Evolutionary conservation across 2,797 vertebrate species (phyloP).

Genomic region (Valencia hispanica): DNA sequence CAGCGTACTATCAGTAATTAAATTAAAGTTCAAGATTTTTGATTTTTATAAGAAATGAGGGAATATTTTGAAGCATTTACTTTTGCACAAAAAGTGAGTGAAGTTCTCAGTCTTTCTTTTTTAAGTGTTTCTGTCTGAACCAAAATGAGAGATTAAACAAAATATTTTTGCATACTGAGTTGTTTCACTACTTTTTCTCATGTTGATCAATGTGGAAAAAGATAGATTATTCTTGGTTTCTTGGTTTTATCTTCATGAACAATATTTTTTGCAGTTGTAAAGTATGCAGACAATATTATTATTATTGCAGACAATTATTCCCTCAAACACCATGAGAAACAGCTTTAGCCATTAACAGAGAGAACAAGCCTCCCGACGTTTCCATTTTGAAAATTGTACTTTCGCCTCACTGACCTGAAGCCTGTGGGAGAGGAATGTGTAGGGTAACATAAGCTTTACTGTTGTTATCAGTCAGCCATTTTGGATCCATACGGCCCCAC

Average conservation of each 20-base stretch:
- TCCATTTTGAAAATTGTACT: conserved; percentile 62
- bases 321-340: conserved; percentile 44
- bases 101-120: too few species aligned
- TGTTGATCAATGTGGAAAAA: background rate
- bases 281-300: background rate
- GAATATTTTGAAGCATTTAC: background rate
- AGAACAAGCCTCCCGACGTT: conserved; percentile 61
- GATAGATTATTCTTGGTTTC: background rate
- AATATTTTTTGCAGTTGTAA: background rate
- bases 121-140: too few species aligned
- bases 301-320: conserved; percentile 9
- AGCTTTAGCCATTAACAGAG: conserved; percentile 29
- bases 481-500: conserved; percentile 69
- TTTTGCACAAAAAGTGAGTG: background rate
- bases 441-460: conserved; percentile 32
- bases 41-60: too few species aligned
- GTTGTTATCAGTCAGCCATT: conserved; percentile 56
- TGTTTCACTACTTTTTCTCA: background rate
- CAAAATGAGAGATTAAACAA: too few species aligned
- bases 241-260: background rate
- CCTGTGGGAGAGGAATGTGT: conserved; percentile 72
- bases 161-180: too few species aligned
- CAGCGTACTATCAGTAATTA: too few species aligned
- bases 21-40: too few species aligned
- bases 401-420: conserved; percentile 32